phyloP scores from a whole-genome alignment of 1,140 invertebrate species.

The Asobara japonica region DNA sequence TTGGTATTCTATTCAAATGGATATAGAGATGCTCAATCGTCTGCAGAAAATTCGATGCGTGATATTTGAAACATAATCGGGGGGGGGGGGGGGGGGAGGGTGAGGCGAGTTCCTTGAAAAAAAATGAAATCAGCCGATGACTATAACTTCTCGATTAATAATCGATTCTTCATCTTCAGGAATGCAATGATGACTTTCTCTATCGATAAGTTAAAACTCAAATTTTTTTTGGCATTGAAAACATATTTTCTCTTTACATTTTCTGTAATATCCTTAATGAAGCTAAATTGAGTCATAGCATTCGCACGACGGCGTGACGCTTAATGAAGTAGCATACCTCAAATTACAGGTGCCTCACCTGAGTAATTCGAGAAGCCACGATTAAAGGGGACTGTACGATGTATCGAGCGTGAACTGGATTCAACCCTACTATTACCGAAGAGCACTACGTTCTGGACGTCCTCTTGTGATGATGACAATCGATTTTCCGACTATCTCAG shows the following conservation, averaged over 20 bases:
- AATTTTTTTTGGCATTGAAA: too few species aligned
- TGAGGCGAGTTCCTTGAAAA: too few species aligned
- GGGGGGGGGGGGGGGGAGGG: too few species aligned
- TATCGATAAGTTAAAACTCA: too few species aligned
- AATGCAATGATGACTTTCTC: too few species aligned
- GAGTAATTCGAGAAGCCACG: not conserved
- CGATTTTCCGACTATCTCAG: not conserved
- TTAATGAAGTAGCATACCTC: not conserved
- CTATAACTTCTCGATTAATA: too few species aligned
- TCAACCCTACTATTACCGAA: not conserved
- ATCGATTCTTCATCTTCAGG: not conserved
- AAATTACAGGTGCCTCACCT: slow-evolving; percentile 5
- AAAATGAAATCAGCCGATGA: too few species aligned
- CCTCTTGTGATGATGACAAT: not conserved
- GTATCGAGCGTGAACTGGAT: not conserved
- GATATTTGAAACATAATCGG: too few species aligned
- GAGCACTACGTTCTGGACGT: not conserved
- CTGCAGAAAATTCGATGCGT: not conserved
- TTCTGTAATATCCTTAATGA: too few species aligned
- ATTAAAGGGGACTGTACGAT: not conserved
- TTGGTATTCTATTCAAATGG: slow-evolving; percentile 10
- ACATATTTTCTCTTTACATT: too few species aligned
- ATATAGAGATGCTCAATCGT: slow-evolving; percentile 7
- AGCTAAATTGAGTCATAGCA: too few species aligned
- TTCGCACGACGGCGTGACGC: too few species aligned